Evolutionary conservation across 2,888 invertebrate species (phyloP), one percentile per base, ranked within the genome.

Genomic region (Pseudococcus longispinus): DNA sequence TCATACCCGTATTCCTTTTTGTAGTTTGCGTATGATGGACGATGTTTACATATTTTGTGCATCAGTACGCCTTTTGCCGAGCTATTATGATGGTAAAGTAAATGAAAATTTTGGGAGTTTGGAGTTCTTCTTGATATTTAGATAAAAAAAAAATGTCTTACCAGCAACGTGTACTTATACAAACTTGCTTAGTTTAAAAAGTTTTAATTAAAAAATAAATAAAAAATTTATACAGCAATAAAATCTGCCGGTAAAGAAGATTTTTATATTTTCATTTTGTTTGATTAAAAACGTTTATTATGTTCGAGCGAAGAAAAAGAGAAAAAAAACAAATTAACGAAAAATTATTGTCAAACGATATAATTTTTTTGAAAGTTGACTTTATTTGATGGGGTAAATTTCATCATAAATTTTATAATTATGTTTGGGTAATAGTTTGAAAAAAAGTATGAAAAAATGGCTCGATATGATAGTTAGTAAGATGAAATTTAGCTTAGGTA

Each of bases 131-230:
- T n/a, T n/a, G n/a, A n/a, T n/a, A n/a, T n/a, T n/a, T 26, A 6
- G 60, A 1, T 11, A 0, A 13, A 0, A 65, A 26, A 26, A 26
- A 26, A 65, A 26, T 26, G n/a, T 15, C 26, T 26, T 26, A 26
- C 26, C 20, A 3, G 2, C 6, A 13, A 26, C 2, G 26, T 26
- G 4, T 37, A 37, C 37, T 37, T 37, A 23, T 26, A 26, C 20
- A 26, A 65, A 65, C 26, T 60, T 23, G 20, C 20, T 26, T 65
- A 65, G 65, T 65, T 65, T 26, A 13, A 65, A 65, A 65, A 65
- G 65, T 65, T 65, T 65, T 65, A 65, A 65, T 65, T 65, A 65
- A 65, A 65, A 65, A 65, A 65, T 65, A 65, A 65, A 65, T 65
- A 65, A 65, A 65, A 65, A 65, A 65, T 65, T n/a, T 60, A 13